Base-by-base conservation (phyloP, 2,113 vertebrate species). In the Lophura nycthemera region DNA sequence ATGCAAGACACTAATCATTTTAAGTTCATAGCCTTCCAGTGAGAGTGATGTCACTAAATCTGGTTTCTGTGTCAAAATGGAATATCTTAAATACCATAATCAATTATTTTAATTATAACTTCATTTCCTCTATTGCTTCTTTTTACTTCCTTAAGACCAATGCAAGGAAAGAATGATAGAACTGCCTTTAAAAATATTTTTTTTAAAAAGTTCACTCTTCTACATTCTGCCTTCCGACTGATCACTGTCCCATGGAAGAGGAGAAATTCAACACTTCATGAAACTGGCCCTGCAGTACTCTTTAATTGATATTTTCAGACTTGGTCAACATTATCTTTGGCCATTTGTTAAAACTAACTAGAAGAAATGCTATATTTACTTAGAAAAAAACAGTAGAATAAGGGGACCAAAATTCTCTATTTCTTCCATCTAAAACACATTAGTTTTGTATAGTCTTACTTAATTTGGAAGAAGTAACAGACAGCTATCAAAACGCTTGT, bases 31-130 rank as follows among this genome's bases (percentile, higher is more conserved):
- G 40, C 16, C 30, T 83, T 52, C 25, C 47, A 15, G 2, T 21
- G 74, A 75, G 64, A 75, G 57, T 48, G n/a, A 78, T 63, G 63
- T 43, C 81, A 40, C 90, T 91, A 92, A 91, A 75, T 24, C 11
- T 64, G 12, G 18, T 47, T 86, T 47, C 45, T 89, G 64, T 56
- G 47, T 73, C 77, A 78, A 75, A 83, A 67, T 38, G 43, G 25
- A 93, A 80, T 65, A 76, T 19, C 34, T 77, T 85, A 52, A 88
- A 83, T 81, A 10, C 22, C 27, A 12, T 27, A 72, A 81, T 90
- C 64, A 77, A 71, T 90, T 90, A 90, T 88, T 95, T 67, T 86
- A 91, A 91, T 81, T 83, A 47, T 75, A 81, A 86, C 64, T 47
- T 86, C 48, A 8, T 40, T 24, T 66, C 47, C 50, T 91, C 54